Conservation (phyloP, 2,797 vertebrate species). For the Octomys mimax region DNA sequence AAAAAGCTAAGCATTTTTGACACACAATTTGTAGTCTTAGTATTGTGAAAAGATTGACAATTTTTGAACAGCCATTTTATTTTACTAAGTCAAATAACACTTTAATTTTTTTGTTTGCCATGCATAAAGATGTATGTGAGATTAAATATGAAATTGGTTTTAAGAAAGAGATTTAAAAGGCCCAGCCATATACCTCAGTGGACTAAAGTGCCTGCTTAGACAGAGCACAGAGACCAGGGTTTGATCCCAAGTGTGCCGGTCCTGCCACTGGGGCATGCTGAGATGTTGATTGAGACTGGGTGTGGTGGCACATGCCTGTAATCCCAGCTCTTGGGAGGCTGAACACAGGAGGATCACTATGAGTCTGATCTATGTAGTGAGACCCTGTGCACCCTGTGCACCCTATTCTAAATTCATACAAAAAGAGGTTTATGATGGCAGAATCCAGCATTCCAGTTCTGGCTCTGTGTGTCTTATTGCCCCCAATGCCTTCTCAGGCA, state of each 20-base stretch:
- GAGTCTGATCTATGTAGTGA: too few species aligned
- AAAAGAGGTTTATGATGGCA: not conserved
- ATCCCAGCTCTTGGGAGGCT: too few species aligned
- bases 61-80: not conserved
- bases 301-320: too few species aligned
- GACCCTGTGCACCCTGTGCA: too few species aligned
- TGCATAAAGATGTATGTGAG: not conserved
- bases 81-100: constrained; percentile 38
- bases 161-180: not conserved
- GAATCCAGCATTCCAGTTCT: not conserved
- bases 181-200: too few species aligned
- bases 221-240: too few species aligned
- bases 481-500: not conserved
- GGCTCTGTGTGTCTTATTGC: not conserved
- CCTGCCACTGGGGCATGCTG: too few species aligned
- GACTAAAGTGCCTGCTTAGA: too few species aligned
- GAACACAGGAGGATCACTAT: too few species aligned
- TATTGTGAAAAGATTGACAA: constrained; percentile 18
- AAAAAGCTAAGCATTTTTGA: constrained; percentile 35
- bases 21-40: not conserved
- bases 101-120: constrained; percentile 2
- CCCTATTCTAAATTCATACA: too few species aligned
- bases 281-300: too few species aligned
- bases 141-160: not conserved
- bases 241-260: too few species aligned